Evolutionary conservation across 2,797 vertebrate genomes (phyloP).

Genomic region (Choloepus didactylus): DNA sequence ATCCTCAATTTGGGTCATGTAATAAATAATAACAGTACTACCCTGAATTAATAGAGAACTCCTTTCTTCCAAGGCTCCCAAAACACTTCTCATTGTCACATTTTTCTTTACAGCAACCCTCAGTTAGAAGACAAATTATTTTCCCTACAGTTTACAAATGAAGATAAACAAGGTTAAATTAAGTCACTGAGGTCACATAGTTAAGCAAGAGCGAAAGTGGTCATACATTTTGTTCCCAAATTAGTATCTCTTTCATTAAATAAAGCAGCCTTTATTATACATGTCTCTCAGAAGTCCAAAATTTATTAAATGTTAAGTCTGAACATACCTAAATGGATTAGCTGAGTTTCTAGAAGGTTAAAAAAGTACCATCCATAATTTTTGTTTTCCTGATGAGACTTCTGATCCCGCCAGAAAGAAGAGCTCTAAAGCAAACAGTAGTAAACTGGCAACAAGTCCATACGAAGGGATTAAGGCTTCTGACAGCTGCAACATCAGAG

Average conservation of each 20-base stretch:
- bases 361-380: not conserved
- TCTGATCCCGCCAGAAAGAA: constrained; percentile 11
- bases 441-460: constrained; percentile 51
- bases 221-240: not conserved
- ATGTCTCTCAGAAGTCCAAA: not conserved
- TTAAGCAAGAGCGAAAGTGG: not conserved
- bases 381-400: constrained; percentile 28
- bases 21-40: not conserved
- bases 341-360: constrained; percentile 56
- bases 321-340: constrained; percentile 77
- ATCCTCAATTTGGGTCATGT: not conserved
- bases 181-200: not conserved
- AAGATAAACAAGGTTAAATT: constrained; percentile 40
- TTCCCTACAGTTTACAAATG: not conserved
- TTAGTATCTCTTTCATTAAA: constrained; percentile 37
- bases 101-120: constrained; percentile 25
- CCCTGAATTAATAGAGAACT: not conserved
- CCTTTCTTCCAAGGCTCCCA: constrained; percentile 20
- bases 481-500: constrained; percentile 83
- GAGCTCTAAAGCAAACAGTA: not conserved
- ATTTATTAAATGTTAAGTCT: not conserved
- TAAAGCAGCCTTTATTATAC: not conserved
- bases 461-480: constrained; percentile 63
- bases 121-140: constrained; percentile 36
- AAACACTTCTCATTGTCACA: not conserved